These are phyloP conservation scores for Aleiodes testaceus DNA, from an alignment of 2,888 invertebrate species.

Conservation along the genomic window DNA sequence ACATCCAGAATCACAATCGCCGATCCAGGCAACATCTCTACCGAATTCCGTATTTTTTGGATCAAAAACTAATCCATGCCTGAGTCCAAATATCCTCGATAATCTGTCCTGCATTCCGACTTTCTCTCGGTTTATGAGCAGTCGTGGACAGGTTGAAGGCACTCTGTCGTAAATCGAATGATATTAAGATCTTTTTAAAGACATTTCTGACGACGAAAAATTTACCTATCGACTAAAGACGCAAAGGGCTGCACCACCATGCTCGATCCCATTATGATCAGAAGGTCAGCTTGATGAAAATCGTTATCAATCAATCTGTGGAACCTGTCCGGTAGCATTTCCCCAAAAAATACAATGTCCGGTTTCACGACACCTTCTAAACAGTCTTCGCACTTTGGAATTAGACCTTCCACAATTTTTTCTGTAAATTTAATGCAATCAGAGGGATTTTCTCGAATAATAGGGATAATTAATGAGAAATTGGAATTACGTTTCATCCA, in stretches of 20 bases:
- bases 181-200: no score
- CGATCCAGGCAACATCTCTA: slow-evolving; percentile 87
- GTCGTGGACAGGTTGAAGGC: slow-evolving; percentile 82
- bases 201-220: no score
- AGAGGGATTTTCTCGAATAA: not conserved
- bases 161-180: slow-evolving; percentile 74
- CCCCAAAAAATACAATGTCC: slow-evolving; percentile 97
- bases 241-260: slow-evolving; percentile 96
- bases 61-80: slow-evolving; percentile 82
- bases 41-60: slow-evolving; percentile 75
- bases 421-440: slow-evolving; percentile 74
- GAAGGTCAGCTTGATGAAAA: slow-evolving; percentile 89
- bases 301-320: slow-evolving; percentile 81
- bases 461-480: not conserved
- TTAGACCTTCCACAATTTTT: slow-evolving; percentile 80
- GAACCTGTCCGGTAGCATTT: slow-evolving; percentile 87
- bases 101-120: slow-evolving; percentile 67
- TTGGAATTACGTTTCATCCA: slow-evolving; percentile 86
- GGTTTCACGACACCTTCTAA: slow-evolving; percentile 89
- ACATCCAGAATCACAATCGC: slow-evolving; percentile 89
- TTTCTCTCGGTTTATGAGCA: slow-evolving; percentile 91
- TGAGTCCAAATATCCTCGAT: slow-evolving; percentile 70
- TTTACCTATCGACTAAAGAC: slow-evolving; percentile 85
- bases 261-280: slow-evolving; percentile 96
- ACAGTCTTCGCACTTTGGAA: slow-evolving; percentile 87